Base-by-base conservation (phyloP, 2,113 vertebrate species). In the Triplophysa rosa region DNA sequence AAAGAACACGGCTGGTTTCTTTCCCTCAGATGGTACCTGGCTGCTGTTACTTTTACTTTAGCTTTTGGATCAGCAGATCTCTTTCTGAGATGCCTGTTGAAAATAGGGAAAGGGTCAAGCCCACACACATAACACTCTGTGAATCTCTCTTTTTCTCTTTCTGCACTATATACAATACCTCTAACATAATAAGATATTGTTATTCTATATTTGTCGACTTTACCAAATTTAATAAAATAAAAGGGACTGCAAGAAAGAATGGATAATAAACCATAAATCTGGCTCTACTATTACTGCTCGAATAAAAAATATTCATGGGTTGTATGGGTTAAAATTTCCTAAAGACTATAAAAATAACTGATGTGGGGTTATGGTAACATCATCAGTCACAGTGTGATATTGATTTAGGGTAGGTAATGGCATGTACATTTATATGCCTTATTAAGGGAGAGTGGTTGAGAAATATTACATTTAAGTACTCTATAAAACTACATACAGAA, bases 1-100 rank as follows among this genome's bases (percentile, higher is more conserved):
- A 73, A 49, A 75, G 69, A 83, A 64, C 58, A 45, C 67, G 56
- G 29, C 33, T 61, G 21, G 71, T 69, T 79, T 79, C 76, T 77
- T 54, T 80, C 82, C 80, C 82, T 86, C 24, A 86, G 84, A 79
- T 76, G 56, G 54, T 86, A 86, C 84, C 84, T 86, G 82, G 67
- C 16, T 56, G 79, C 76, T 65, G 76, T 69, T 73, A 83, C 73
- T 72, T 63, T 81, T 72, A 82, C 80, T 82, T 81, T 81, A 77
- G 45, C 61, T 81, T 81, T 83, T 37, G 78, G 29, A 23, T 68
- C 76, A 81, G 82, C 19, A 29, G 82, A 81, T 83, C 82, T 86
- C 77, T 84, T 84, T 86, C 26, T 82, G 52, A 86, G 70, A 76
- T 69, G 52, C 66, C 80, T 84, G 74, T 40, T 76, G 56, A 64